Evolutionary conservation across 2,888 invertebrate species (phyloP), one percentile per base, ranked within the genome.

Genomic region (Timandra comae): DNA sequence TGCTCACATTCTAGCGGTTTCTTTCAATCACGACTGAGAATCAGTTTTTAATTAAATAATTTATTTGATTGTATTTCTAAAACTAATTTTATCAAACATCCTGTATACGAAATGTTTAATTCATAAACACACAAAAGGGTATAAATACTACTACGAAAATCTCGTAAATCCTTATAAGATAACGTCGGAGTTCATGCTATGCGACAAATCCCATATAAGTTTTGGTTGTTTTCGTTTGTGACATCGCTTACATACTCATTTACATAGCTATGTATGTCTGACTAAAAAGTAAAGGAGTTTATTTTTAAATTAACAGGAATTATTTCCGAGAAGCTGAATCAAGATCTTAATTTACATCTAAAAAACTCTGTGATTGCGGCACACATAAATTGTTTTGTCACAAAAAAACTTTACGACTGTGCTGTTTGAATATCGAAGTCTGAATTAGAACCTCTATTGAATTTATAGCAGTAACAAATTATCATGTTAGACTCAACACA

Each of bases 381-480:
- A 52, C 12, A 7, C 49, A 55, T 57, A 54, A 56, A 57, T 59
- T 48, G 41, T 59, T 51, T 33, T 30, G 38, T 32, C 38, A 47
- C 54, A 62, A 66, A 64, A 65, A 57, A 32, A 29, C 40, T 30
- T 46, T 46, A 41, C 51, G 46, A 38, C 43, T 52, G 54, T 42
- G 49, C 54, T 52, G 52, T 49, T 49, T 31, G 41, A 51, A 51
- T 56, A 62, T 58, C 43, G 45, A 45, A 57, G 46, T 41, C 42
- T 44, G 51, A 61, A 62, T 66, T 63, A 62, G 53, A 45, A 49
- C 45, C 49, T 49, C 43, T 45, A 49, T 54, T 57, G 43, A 54
- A 60, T 63, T 60, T 56, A 65, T 64, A 49, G 51, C 49, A 44
- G 46, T 41, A 52, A 56, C 56, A 55, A 63, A 60, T 55, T 58